Evolutionary conservation across 2,113 vertebrate genomes (phyloP).

Genomic region (Taxidea taxus): DNA sequence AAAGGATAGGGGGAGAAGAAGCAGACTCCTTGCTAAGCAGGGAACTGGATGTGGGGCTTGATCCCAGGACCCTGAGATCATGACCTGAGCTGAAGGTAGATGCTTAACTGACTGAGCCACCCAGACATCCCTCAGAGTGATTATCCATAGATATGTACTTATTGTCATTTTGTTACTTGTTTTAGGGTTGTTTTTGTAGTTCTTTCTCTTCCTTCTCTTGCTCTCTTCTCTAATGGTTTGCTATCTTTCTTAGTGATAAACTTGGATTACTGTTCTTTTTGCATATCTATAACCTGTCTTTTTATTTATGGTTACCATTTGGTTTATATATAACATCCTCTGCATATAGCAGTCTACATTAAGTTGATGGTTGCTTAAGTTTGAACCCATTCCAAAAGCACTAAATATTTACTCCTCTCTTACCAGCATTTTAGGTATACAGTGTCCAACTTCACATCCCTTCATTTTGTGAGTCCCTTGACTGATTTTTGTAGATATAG

Average conservation of each 20-base stretch:
- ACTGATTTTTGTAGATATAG: no score
- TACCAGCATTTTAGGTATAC: not conserved
- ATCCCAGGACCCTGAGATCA: not conserved
- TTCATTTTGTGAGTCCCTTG: not conserved
- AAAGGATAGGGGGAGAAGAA: not conserved
- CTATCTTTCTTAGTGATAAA: not conserved
- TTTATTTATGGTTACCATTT: not conserved
- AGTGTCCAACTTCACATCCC: not conserved
- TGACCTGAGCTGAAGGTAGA: not conserved
- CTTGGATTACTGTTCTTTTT: not conserved
- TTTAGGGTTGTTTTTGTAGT: not conserved
- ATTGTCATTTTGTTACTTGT: not conserved
- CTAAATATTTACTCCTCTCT: not conserved
- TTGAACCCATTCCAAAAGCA: not conserved
- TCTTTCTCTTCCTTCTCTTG: not conserved
- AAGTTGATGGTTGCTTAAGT: not conserved
- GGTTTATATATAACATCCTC: not conserved
- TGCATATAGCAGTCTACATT: not conserved
- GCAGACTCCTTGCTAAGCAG: not conserved
- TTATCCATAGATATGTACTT: not conserved
- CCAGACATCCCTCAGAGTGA: not conserved
- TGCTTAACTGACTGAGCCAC: not conserved
- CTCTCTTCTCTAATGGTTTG: not conserved
- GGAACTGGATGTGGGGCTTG: not conserved
- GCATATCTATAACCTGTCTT: not conserved